Conservation (phyloP, 2,113 vertebrate species). For the Isichthys henryi region DNA sequence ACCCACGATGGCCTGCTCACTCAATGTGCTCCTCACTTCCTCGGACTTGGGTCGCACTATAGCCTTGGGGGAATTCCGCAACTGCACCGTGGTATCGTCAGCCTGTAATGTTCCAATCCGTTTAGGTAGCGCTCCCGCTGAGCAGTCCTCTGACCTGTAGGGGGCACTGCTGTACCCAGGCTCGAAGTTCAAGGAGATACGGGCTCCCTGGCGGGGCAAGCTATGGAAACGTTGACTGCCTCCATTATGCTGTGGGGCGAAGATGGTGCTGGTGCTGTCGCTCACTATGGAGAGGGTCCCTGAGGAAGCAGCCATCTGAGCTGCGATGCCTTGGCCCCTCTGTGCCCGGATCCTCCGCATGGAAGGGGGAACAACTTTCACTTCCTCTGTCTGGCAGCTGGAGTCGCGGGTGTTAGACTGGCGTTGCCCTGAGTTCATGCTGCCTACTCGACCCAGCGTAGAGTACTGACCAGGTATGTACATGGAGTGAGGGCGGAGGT, state of each 20-base stretch:
- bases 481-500: conserved; percentile 71
- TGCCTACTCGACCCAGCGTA: conserved; percentile 71
- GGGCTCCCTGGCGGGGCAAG: conserved; percentile 73
- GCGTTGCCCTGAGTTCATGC: conserved; percentile 54
- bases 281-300: conserved; percentile 80
- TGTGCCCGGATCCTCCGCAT: conserved; percentile 90
- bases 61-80: conserved; percentile 55
- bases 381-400: conserved; percentile 87
- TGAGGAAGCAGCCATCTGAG: conserved; percentile 87
- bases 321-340: conserved; percentile 87
- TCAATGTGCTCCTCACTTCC: conserved; percentile 64
- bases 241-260: conserved; percentile 56
- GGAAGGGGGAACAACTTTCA: conserved; percentile 85
- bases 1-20: conserved; percentile 52
- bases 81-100: conserved; percentile 63
- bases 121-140: conserved; percentile 41
- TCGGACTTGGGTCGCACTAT: conserved; percentile 73
- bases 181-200: conserved; percentile 71
- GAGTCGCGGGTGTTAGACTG: conserved; percentile 77
- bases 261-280: conserved; percentile 63
- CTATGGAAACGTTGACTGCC: conserved; percentile 79
- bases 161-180: conserved; percentile 61
- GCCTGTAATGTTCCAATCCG: conserved; percentile 65
- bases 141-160: conserved; percentile 55
- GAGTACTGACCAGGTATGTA: conserved; percentile 77